Evolutionary conservation across 2,113 vertebrate species (phyloP), one percentile per base, ranked within the genome.

Genomic region (Calyptomena viridis): DNA sequence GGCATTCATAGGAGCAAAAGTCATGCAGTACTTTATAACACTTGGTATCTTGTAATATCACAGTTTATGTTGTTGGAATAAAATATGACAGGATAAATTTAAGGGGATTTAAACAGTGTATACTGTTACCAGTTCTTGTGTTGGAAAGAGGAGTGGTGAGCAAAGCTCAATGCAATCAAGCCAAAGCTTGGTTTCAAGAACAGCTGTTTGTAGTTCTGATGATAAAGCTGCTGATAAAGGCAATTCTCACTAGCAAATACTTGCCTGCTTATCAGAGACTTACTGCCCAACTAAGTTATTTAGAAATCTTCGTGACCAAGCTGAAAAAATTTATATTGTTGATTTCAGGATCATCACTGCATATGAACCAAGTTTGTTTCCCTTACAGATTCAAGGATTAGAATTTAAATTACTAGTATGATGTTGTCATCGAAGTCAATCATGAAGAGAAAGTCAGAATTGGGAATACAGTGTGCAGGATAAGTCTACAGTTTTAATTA

Each of bases 11-110:
- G 49, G 58, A 92, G 75, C 77, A 93, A 88, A 96, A 86, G 88
- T 90, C 90, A 90, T 4, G 3, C n/a, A 58, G 49, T 92, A 63
- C 83, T 67, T 96, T 49, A 21, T 88, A 94, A 83, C 85, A 94
- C 90, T 86, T 64, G 33, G 66, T 87, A 56, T 91, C 86, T 93
- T 82, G 80, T 53, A 87, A 72, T 84, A 87, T 94, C 92, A 92
- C 92, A 84, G 85, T 93, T 94, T 95, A 78, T 90, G 53, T 89
- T 91, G 68, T 90, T 88, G 83, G 64, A 94, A 84, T 85, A 95
- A 96, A 79, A 92, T 88, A 95, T 94, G 92, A 64, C 74, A 95
- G 71, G 74, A 88, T 96, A 91, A 86, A 77, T 39, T 23, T 58
- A 83, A 94, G 50, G 63, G 39, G 68, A 81, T 91, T 96, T 92